These are phyloP conservation scores for Pithys albifrons DNA, from an alignment of 2,113 vertebrate species.

Conservation along the genomic window DNA sequence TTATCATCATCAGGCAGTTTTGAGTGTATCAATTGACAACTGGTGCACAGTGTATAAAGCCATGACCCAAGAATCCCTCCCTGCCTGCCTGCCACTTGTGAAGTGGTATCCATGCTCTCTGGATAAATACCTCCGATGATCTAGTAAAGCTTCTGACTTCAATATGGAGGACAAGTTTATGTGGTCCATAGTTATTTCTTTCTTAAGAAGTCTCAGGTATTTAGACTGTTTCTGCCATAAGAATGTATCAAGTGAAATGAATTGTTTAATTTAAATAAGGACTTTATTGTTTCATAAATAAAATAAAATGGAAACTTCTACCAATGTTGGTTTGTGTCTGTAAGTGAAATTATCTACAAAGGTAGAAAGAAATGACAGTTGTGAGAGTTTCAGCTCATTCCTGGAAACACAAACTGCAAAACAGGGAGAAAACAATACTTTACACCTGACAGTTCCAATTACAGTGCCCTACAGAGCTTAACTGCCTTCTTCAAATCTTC, in stretches of 20 bases:
- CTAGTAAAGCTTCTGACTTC: background rate
- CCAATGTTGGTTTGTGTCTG: background rate
- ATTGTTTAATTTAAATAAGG: background rate
- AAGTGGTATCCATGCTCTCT: background rate
- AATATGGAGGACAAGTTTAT: background rate
- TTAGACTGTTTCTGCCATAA: background rate
- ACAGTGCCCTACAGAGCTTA: background rate
- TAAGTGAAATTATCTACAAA: background rate
- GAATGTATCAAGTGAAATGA: background rate
- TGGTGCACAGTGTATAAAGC: background rate
- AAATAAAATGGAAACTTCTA: background rate
- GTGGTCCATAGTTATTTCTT: background rate
- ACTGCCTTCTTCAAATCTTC: background rate
- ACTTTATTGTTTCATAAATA: background rate
- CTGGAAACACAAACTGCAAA: background rate
- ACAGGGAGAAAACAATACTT: background rate
- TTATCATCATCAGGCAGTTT: rapidly evolving
- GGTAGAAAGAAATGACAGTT: background rate
- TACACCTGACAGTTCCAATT: background rate
- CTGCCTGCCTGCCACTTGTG: background rate
- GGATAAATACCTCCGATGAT: background rate
- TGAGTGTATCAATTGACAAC: background rate
- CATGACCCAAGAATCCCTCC: background rate
- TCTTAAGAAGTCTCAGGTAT: background rate
- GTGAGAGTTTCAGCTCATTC: background rate